Evolutionary conservation across 2,888 invertebrate species (phyloP).

Genomic region (Plebejus anna): DNA sequence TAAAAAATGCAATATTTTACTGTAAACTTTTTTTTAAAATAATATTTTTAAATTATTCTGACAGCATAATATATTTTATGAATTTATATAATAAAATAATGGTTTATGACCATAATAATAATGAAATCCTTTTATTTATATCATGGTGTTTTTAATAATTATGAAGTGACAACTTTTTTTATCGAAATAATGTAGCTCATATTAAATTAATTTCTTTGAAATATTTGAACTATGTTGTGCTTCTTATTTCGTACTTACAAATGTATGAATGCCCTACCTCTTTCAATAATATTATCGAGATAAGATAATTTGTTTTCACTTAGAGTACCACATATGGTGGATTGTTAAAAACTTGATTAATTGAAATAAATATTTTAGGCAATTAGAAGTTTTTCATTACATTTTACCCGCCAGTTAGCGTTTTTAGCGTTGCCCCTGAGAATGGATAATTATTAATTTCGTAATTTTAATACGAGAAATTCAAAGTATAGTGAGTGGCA

Average conservation of each 20-base stretch:
- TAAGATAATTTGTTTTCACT: constrained; percentile 50
- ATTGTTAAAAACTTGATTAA: constrained; percentile 63
- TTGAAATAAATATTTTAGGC: constrained; percentile 49
- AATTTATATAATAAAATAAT: neutral
- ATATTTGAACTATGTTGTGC: constrained; percentile 25
- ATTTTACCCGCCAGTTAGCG: neutral
- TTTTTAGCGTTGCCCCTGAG: too few species aligned
- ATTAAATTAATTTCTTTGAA: constrained; percentile 15
- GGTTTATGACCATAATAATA: neutral
- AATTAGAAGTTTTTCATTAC: constrained; percentile 33
- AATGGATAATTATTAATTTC: too few species aligned
- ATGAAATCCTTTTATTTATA: constrained; percentile 13
- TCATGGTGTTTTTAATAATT: neutral
- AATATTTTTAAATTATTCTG: constrained; percentile 13
- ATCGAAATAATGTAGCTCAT: constrained; percentile 3
- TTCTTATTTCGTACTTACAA: constrained; percentile 52
- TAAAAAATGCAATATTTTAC: constrained; percentile 14
- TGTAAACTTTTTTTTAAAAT: constrained; percentile 16
- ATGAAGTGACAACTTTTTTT: constrained; percentile 26
- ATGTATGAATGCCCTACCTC: constrained; percentile 51
- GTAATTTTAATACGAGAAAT: too few species aligned
- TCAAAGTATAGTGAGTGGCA: too few species aligned
- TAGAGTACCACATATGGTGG: constrained; percentile 60
- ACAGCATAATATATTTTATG: neutral
- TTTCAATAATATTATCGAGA: constrained; percentile 42